Percentiles rank a stretch among this genome's conserved stretches.
These are phyloP conservation scores for Oreortyx pictus DNA, from an alignment of 2,797 vertebrate species.

Conservation along the genomic window DNA sequence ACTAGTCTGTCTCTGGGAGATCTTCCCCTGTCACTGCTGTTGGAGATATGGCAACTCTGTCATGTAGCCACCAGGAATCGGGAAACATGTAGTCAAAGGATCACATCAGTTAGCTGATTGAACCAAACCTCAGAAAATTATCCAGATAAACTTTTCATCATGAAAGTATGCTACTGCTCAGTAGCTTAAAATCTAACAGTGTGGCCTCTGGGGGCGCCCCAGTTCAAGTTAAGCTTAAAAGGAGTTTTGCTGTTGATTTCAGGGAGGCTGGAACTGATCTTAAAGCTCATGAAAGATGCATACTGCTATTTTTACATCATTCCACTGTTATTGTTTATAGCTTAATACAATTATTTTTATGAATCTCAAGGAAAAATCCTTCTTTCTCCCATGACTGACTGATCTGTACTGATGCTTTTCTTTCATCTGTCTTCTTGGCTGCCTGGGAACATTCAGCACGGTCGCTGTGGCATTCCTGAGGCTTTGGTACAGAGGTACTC, in stretches of 20 bases:
- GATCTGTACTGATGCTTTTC: neutral
- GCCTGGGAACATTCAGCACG: slow-evolving; percentile 84
- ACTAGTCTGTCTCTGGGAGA: neutral
- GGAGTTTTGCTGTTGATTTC: neutral
- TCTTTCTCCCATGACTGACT: neutral
- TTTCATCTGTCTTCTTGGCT: neutral
- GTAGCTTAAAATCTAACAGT: neutral
- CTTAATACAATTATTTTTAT: neutral
- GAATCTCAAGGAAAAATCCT: neutral
- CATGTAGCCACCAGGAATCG: no score
- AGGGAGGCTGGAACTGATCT: neutral
- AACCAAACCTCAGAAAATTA: neutral
- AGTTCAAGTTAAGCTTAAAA: neutral
- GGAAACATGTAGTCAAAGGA: neutral
- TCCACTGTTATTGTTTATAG: neutral
- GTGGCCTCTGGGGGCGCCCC: neutral
- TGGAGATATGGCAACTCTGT: neutral
- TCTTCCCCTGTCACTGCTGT: no score
- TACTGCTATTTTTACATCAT: neutral
- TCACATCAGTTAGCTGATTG: neutral
- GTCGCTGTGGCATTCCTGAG: slow-evolving; percentile 94
- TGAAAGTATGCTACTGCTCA: neutral
- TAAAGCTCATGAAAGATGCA: neutral
- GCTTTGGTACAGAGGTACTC: slow-evolving; percentile 93
- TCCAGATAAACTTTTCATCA: neutral